Conservation (phyloP, 2,113 vertebrate genomes). For the Brienomyrus brachyistius region DNA sequence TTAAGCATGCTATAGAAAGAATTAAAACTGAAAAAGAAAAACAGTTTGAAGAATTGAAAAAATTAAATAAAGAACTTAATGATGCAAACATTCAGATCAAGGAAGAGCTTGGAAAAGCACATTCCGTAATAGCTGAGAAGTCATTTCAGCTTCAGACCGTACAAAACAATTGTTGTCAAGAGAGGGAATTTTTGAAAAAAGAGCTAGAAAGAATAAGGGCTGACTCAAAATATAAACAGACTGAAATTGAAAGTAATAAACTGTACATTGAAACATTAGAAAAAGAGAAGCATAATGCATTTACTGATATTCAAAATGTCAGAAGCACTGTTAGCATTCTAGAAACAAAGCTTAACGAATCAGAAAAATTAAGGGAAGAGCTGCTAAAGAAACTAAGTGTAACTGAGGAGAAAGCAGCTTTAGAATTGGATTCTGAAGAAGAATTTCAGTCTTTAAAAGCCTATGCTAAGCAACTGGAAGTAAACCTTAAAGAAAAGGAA, state of each 20-base stretch:
- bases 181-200: slow-evolving; percentile 25
- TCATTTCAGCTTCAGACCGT: slow-evolving; percentile 44
- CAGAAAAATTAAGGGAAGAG: slow-evolving; percentile 44
- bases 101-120: slow-evolving; percentile 42
- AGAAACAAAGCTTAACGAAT: slow-evolving; percentile 41
- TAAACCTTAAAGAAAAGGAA: slow-evolving; percentile 36
- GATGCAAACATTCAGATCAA: slow-evolving; percentile 46
- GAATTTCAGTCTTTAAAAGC: slow-evolving; percentile 11
- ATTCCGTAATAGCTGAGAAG: slow-evolving; percentile 45
- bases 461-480: slow-evolving; percentile 31
- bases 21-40: slow-evolving; percentile 40
- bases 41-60: slow-evolving; percentile 19
- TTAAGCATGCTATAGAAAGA: slow-evolving; percentile 27
- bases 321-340: slow-evolving; percentile 40
- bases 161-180: slow-evolving; percentile 35
- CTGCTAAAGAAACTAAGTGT: slow-evolving; percentile 30
- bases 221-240: slow-evolving; percentile 25
- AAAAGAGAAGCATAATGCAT: slow-evolving; percentile 53
- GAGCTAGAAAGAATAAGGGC: slow-evolving; percentile 27
- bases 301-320: slow-evolving; percentile 41
- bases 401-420: slow-evolving; percentile 21
- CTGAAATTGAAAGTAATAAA: slow-evolving; percentile 42
- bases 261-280: slow-evolving; percentile 47
- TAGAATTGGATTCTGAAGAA: slow-evolving; percentile 18
- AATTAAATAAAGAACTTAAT: slow-evolving; percentile 35